Percentiles rank a stretch among this genome's conserved stretches.
These are phyloP conservation scores for Recurvirostra avosetta DNA, from an alignment of 2,113 vertebrate genomes.

Conservation along the genomic window DNA sequence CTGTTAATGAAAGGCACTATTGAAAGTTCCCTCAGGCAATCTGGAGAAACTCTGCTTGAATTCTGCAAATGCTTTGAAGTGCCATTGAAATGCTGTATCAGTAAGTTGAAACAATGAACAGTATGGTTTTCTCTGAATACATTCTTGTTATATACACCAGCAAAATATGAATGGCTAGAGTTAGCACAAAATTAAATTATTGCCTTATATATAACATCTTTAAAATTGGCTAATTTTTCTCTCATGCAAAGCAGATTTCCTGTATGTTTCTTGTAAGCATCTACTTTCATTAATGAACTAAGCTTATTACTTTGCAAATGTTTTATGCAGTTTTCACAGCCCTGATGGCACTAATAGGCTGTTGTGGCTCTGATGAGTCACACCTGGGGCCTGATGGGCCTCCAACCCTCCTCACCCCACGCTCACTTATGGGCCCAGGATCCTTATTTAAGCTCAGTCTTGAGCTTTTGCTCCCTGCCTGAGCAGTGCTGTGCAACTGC, in stretches of 20 bases:
- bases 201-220: neutral
- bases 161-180: neutral
- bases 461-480: neutral
- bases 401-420: neutral
- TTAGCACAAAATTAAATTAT: neutral
- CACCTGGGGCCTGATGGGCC: neutral
- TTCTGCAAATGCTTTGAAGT: neutral
- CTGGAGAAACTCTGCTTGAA: neutral
- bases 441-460: neutral
- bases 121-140: neutral
- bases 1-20: neutral
- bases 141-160: neutral
- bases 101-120: neutral
- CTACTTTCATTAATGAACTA: neutral
- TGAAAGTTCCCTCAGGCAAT: neutral
- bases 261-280: neutral
- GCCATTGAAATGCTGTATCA: neutral
- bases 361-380: neutral
- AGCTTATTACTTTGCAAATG: neutral
- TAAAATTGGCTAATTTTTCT: neutral
- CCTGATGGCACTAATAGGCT: neutral
- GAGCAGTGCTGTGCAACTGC: neutral
- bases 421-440: neutral
- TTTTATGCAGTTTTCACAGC: neutral
- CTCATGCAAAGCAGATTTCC: neutral